Evolutionary conservation across 2,113 vertebrate genomes (phyloP), one percentile per base, ranked within the genome.

Genomic region (Xyliphius kryptos): DNA sequence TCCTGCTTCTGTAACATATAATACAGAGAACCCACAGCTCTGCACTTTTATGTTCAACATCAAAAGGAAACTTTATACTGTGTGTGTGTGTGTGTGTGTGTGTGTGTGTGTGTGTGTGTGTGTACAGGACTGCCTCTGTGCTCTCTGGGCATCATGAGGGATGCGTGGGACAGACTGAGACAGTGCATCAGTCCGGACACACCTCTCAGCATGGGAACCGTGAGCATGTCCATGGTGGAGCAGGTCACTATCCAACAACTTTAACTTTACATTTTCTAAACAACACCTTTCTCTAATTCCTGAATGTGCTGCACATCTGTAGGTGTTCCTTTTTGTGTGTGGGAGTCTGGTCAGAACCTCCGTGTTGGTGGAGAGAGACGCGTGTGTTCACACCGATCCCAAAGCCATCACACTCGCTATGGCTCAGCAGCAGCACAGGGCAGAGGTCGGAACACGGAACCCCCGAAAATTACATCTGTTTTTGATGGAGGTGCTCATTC

Each of bases 111-210:
- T 51, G 20, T 58, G 14, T 44, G 21, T 51, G 12, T 37, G 32
- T 21, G 6, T 20, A 1, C 72, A 89, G 88, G 77, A 5, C 64
- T 87, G 58, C 87, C 87, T 8, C 74, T 88, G 13, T 89, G 88
- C 61, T 89, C 88, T 61, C 70, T 88, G 66, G 86, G 82, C 10
- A 82, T 89, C 69, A 87, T 89, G 88, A 89, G 87, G 72, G 87
- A 84, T 8, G 87, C 87, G 1, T 89, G 88, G 88, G 85, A 89
- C 67, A 77, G 86, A 26, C 74, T 89, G 41, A 77, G 87, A 2
- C 86, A 89, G 77, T 89, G 88, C 47, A 87, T 89, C 75, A 88
- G 81, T 57, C 86, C 86, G 0, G 67, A 70, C 47, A 59, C 80
- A 12, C 43, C 72, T 1, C 58, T 79, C 58, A 63, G 75, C 63